Percentiles rank a stretch among this genome's conserved stretches.
phyloP scores from a whole-genome alignment of 2,797 vertebrate genomes.

The Myotis planiceps region DNA sequence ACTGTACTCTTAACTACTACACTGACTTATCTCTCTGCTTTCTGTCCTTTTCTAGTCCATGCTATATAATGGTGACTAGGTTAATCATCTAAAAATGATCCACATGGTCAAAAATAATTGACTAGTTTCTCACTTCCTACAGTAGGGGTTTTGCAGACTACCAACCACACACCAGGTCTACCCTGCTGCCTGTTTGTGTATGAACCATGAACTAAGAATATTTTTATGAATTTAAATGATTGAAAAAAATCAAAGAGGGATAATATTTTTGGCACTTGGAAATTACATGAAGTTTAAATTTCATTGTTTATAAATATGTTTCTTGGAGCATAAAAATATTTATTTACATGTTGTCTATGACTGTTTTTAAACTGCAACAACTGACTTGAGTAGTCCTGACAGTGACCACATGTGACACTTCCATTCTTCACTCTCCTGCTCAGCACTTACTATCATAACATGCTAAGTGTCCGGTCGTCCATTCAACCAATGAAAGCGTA shows the following conservation, averaged over 20 bases:
- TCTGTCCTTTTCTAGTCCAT: neutral
- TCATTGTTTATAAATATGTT: conserved; percentile 7
- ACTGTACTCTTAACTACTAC: neutral
- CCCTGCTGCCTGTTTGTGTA: neutral
- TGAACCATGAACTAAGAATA: neutral
- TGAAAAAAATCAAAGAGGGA: neutral
- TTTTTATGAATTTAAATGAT: conserved; percentile 33
- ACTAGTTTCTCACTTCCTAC: neutral
- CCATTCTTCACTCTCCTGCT: neutral
- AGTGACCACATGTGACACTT: neutral
- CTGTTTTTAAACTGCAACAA: neutral
- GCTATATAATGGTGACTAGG: neutral
- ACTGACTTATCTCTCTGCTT: neutral
- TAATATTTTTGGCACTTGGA: conserved; percentile 1
- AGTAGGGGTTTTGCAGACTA: neutral
- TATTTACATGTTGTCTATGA: neutral
- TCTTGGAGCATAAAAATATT: neutral
- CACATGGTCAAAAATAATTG: neutral
- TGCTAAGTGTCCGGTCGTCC: too few relatives aligned
- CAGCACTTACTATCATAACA: neutral
- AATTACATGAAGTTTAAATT: conserved; percentile 9
- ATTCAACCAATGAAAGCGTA: too few relatives aligned
- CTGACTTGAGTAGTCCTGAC: neutral
- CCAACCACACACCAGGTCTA: neutral
- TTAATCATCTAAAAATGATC: conserved; percentile 27